Conservation (phyloP, 2,888 invertebrate genomes). For the Ceriagrion tenellum region DNA sequence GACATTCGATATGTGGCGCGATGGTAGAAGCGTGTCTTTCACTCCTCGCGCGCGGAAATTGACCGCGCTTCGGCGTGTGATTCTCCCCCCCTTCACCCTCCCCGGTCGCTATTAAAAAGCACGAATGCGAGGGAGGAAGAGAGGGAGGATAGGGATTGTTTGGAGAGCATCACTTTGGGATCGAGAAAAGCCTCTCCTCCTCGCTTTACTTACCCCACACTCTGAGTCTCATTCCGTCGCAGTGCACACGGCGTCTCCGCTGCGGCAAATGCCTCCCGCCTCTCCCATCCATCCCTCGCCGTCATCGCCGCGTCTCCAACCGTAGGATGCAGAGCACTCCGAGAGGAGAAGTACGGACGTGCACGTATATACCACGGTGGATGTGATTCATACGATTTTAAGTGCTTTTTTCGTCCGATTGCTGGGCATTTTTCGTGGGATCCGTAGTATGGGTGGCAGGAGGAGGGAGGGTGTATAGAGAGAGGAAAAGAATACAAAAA, state of each 20-base stretch:
- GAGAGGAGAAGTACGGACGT: background rate
- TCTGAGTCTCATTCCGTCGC: constrained; percentile 4
- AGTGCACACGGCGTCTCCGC: constrained; percentile 11
- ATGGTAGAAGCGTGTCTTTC: background rate
- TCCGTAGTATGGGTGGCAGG: background rate
- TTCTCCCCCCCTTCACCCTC: background rate
- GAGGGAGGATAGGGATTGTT: background rate
- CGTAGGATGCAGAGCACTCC: background rate
- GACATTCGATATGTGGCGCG: background rate
- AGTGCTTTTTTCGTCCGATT: constrained; percentile 67
- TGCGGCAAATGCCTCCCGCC: background rate
- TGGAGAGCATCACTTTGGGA: constrained; percentile 24
- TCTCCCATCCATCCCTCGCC: background rate
- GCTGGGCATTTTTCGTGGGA: constrained; percentile 56
- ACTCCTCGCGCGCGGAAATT: background rate
- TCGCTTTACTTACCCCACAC: too few species aligned
- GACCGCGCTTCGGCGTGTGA: background rate
- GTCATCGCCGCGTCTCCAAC: background rate
- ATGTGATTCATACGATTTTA: constrained; percentile 63
- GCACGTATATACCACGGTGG: background rate
- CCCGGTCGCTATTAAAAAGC: background rate
- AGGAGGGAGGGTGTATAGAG: background rate
- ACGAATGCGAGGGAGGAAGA: background rate
- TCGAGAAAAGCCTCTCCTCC: background rate
- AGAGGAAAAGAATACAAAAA: background rate